Conservation (phyloP, 2,888 invertebrate species). For the Sphinx pinastri region DNA sequence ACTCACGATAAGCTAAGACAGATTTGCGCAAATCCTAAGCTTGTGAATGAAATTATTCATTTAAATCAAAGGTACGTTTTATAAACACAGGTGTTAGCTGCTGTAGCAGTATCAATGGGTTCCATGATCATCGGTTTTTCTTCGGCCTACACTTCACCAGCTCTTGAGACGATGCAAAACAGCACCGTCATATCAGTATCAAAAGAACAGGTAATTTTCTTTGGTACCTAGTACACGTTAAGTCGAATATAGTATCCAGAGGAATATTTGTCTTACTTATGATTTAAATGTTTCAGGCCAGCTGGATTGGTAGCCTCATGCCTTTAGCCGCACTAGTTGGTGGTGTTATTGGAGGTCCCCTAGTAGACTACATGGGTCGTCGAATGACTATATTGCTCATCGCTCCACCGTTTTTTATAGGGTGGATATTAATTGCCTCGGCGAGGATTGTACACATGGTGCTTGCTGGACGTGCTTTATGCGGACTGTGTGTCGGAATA, state of each 20-base stretch:
- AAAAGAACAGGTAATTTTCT: constrained; percentile 83
- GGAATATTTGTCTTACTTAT: constrained; percentile 20
- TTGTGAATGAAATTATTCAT: no score
- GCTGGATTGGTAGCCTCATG: constrained; percentile 95
- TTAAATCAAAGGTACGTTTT: no score
- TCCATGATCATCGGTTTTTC: constrained; percentile 95
- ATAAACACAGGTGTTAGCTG: constrained; percentile 88
- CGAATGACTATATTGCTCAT: constrained; percentile 91
- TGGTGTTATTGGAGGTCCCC: constrained; percentile 92
- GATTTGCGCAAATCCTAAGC: no score
- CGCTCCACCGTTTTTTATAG: constrained; percentile 90
- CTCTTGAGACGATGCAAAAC: constrained; percentile 89
- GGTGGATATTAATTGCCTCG: constrained; percentile 92
- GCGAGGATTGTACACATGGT: constrained; percentile 89
- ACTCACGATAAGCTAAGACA: no score
- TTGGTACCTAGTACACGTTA: no score
- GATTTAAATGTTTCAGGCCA: constrained; percentile 82
- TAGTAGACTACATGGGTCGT: constrained; percentile 94
- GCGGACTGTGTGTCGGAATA: constrained; percentile 95
- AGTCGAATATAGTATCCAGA: no score
- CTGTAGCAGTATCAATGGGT: constrained; percentile 93
- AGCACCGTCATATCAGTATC: constrained; percentile 84
- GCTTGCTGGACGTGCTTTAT: constrained; percentile 90
- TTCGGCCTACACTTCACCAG: constrained; percentile 95
- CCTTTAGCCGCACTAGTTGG: constrained; percentile 94